Percentiles rank a stretch among this genome's conserved stretches.
These are phyloP conservation scores for Rhadina sibilatrix DNA, from an alignment of 2,113 vertebrate species.

Conservation along the genomic window DNA sequence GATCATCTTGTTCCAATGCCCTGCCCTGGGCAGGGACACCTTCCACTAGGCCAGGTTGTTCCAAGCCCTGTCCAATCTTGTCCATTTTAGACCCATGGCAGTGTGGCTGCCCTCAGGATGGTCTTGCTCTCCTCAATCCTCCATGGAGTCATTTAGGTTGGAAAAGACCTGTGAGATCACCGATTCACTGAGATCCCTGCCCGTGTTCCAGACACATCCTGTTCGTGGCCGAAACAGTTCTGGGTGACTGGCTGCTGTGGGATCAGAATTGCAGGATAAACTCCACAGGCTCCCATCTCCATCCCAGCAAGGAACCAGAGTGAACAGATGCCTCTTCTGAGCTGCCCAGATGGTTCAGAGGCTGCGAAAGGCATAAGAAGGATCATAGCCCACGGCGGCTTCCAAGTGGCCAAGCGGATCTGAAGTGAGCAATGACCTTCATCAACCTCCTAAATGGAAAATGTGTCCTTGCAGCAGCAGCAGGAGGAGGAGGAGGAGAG, in stretches of 20 bases:
- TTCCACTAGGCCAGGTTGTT: not conserved
- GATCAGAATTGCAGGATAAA: not conserved
- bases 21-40: not conserved
- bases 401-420: not conserved
- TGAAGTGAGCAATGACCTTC: not conserved
- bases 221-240: not conserved
- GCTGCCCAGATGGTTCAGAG: slow-evolving; percentile 34
- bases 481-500: not conserved
- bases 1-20: fast-evolving
- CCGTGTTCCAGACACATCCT: fast-evolving
- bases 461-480: not conserved
- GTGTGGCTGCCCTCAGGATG: not conserved
- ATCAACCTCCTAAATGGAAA: not conserved
- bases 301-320: not conserved
- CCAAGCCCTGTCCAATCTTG: not conserved
- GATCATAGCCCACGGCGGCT: not conserved
- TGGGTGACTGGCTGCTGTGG: not conserved
- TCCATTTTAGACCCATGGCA: fast-evolving
- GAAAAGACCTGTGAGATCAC: not conserved
- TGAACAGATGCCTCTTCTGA: slow-evolving; percentile 23
- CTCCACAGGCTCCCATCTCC: not conserved
- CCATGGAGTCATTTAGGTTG: not conserved
- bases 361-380: not conserved
- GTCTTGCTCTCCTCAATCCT: not conserved
- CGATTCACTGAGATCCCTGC: not conserved